Base-by-base conservation (phyloP, 53 echinoderm and acorn worm species). In the Holothuria scabra region DNA sequence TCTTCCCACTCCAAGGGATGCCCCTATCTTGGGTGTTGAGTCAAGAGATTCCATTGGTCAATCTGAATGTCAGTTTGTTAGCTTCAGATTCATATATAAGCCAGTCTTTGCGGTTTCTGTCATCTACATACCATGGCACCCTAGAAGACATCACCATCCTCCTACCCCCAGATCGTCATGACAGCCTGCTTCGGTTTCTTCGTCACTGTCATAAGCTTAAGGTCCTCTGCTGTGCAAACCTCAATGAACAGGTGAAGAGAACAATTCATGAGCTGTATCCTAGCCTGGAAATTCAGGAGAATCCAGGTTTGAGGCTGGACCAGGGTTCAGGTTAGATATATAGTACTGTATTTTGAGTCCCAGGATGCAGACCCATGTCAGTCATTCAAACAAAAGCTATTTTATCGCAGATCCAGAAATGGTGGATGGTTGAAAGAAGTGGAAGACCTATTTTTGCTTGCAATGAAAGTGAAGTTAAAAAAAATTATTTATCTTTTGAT, bases 1-100 rank as follows among this genome's bases (percentile, higher is more conserved):
- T 78, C 26, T 78, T 78, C 31, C 78, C 78, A 29, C 78, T 78
- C 32, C 78, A 78, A 30, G 78, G 78, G 20, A 78, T 78, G 78
- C 78, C 78, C 31, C 78, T 78, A 10, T 78, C 78, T 23, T 58
- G 78, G 78, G 78, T 78, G 3, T 32, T 78, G 29, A 78, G 78
- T 28, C 78, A 78, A 57, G 78, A 78, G 56, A 78, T 78, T 29
- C 78, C 78, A 58, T 57, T 78, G 30, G 78, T 78, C 24, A 78
- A 78, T 57, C 31, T 78, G 26, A 78, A 78, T 57, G 78, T 78
- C 29, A 78, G 78, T 58, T 56, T 78, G 56, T 13, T 78, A 7
- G 78, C 78, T 33, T 78, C 78, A 13, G 78, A 78, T 59, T 56
- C 57, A 12, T 78, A 78, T 56, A 78, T 78, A 20, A 78, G 78